These are phyloP conservation scores for Blomia tropicalis DNA, from an alignment of 2,888 invertebrate genomes.

Conservation along the genomic window DNA sequence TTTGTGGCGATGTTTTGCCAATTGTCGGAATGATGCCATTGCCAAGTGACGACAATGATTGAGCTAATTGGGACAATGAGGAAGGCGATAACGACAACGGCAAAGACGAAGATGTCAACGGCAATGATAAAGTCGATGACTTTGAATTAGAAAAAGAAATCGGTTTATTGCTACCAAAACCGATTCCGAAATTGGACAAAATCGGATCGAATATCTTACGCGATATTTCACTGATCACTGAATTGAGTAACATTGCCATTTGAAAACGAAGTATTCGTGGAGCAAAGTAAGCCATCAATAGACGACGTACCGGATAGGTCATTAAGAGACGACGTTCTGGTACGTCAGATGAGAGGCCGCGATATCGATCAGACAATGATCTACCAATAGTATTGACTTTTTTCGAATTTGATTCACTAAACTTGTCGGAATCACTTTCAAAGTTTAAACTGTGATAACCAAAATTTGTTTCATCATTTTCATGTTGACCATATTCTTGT, in stretches of 20 bases:
- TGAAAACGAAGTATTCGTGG: constrained; percentile 14
- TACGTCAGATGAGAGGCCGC: neutral
- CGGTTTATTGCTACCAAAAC: neutral
- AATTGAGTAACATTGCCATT: constrained; percentile 13
- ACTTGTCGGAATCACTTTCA: neutral
- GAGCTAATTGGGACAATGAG: neutral
- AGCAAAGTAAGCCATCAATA: constrained; percentile 9
- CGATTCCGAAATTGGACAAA: neutral
- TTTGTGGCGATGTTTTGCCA: neutral
- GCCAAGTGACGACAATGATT: neutral
- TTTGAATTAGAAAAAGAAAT: neutral
- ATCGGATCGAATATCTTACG: constrained; percentile 7
- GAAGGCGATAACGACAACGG: constrained; percentile 1
- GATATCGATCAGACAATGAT: neutral
- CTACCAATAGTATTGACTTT: neutral
- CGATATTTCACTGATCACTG: neutral
- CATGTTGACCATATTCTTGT: neutral
- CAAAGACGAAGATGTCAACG: neutral
- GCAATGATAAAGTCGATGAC: neutral
- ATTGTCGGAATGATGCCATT: neutral
- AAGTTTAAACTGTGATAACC: neutral
- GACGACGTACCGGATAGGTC: neutral
- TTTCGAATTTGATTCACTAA: neutral
- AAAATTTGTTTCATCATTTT: neutral
- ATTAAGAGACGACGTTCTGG: constrained; percentile 3